phyloP scores from a whole-genome alignment of 1,140 invertebrate genomes.

The Antheraea pernyi region DNA sequence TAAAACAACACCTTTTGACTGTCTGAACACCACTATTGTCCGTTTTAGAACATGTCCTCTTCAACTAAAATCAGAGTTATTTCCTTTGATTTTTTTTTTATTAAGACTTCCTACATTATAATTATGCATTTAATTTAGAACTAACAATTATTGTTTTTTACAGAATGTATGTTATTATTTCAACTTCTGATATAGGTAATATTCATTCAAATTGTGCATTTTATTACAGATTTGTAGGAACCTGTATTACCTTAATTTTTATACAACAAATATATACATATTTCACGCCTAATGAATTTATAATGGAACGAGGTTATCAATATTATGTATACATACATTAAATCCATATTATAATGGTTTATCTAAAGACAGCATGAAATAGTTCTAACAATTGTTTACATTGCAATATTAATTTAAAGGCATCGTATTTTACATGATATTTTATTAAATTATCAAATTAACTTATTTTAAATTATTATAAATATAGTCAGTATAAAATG shows the following conservation, averaged over 20 bases:
- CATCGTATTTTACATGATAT: constrained; percentile 10
- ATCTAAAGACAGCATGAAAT: constrained; percentile 13
- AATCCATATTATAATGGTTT: neutral
- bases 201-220: neutral
- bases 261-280: neutral
- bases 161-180: no score
- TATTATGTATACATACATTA: neutral
- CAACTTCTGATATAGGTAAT: neutral
- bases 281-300: neutral
- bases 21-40: no score
- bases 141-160: no score
- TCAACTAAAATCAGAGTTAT: no score
- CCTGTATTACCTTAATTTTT: neutral
- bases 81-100: no score
- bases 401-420: constrained; percentile 13
- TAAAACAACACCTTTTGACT: no score
- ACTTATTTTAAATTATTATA: no score
- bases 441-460: no score
- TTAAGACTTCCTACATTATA: no score
- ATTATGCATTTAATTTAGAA: no score
- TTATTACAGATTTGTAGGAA: constrained; percentile 1
- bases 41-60: no score
- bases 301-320: neutral
- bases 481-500: no score
- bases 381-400: constrained; percentile 7